Percentiles rank a stretch among this genome's conserved stretches.
These are phyloP conservation scores for Sialis lutaria DNA, from an alignment of 2,888 invertebrate genomes.

Conservation along the genomic window DNA sequence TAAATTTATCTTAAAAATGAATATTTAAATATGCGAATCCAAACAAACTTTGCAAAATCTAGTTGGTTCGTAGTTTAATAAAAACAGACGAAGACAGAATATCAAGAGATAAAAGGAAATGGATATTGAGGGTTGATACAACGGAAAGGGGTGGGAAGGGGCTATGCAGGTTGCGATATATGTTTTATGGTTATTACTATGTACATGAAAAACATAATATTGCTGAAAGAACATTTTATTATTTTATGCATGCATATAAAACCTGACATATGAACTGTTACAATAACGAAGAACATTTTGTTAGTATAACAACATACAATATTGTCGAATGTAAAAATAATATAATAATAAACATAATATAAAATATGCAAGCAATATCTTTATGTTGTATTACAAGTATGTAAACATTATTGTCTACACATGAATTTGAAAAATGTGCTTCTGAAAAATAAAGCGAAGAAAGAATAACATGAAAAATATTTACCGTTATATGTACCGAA, in stretches of 20 bases:
- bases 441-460: no score
- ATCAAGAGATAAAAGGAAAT: slow-evolving; percentile 18
- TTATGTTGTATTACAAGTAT: no score
- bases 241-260: background rate
- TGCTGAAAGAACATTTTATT: slow-evolving; percentile 12
- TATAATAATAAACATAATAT: no score
- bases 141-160: slow-evolving; percentile 16
- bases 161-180: slow-evolving; percentile 21
- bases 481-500: no score
- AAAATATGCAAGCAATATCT: no score
- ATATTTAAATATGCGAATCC: slow-evolving; percentile 28
- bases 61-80: slow-evolving; percentile 21
- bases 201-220: slow-evolving; percentile 22
- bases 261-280: background rate
- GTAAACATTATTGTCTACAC: no score
- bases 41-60: slow-evolving; percentile 26
- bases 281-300: background rate
- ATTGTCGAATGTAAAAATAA: no score
- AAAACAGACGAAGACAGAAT: slow-evolving; percentile 15
- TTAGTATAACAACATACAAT: background rate
- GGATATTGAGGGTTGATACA: slow-evolving; percentile 3
- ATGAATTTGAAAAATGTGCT: no score
- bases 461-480: no score
- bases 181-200: slow-evolving; percentile 24
- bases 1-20: slow-evolving; percentile 26